Conservation (phyloP, 2,113 vertebrate genomes). For the Promerops cafer region DNA sequence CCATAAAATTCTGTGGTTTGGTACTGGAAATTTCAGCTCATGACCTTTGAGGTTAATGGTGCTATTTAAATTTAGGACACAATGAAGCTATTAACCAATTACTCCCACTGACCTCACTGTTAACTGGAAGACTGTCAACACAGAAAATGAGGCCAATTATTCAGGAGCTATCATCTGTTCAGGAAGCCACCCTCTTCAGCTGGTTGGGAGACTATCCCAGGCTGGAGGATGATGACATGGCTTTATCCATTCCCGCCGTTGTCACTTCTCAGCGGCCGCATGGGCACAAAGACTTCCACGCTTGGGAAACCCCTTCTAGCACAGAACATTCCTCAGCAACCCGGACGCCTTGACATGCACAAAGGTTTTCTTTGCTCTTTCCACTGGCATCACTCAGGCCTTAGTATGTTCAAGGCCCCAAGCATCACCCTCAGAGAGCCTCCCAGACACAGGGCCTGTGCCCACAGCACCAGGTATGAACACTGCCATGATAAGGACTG, state of each 20-base stretch:
- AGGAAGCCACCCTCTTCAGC: background rate
- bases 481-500: background rate
- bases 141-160: background rate
- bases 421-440: background rate
- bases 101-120: background rate
- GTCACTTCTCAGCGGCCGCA: background rate
- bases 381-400: background rate
- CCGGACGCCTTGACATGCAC: background rate
- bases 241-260: background rate
- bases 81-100: background rate
- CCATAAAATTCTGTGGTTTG: background rate
- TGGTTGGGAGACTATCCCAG: background rate
- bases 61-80: background rate
- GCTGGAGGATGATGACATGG: background rate
- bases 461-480: background rate
- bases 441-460: too few relatives aligned
- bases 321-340: background rate
- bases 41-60: background rate
- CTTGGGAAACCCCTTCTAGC: background rate
- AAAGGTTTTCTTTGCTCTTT: background rate
- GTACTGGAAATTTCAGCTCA: background rate
- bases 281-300: accelerated
- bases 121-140: background rate
- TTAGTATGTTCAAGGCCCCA: background rate
- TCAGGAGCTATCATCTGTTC: background rate